phyloP scores from a whole-genome alignment of 2,113 vertebrate species.

The Corvus hawaiiensis region DNA sequence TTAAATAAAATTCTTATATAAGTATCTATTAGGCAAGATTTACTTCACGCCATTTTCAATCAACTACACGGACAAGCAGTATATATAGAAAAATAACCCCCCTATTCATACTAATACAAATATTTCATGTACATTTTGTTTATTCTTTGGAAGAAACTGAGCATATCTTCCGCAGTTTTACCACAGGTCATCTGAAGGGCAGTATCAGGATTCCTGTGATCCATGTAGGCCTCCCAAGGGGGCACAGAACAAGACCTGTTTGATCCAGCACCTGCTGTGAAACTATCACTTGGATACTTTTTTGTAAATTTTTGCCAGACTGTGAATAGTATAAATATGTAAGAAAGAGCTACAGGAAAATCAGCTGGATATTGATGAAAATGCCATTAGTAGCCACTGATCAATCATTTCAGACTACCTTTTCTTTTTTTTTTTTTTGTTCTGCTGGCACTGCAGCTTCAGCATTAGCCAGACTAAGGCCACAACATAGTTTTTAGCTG shows the following conservation, averaged over 20 bases:
- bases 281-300: conserved; percentile 87
- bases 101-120: conserved; percentile 70
- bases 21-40: conserved; percentile 74
- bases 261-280: conserved; percentile 96
- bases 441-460: not conserved
- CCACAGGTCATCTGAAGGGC: conserved; percentile 88
- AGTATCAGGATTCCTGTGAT: conserved; percentile 85
- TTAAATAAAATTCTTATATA: conserved; percentile 69
- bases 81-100: conserved; percentile 68
- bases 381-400: conserved; percentile 53
- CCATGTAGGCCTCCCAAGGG: conserved; percentile 80
- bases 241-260: conserved; percentile 86
- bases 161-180: conserved; percentile 85
- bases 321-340: conserved; percentile 74
- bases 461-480: not conserved
- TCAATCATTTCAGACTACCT: conserved; percentile 39
- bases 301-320: conserved; percentile 77
- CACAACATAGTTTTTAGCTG: not conserved
- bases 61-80: conserved; percentile 59
- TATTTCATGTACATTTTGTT: conserved; percentile 82
- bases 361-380: conserved; percentile 65
- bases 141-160: conserved; percentile 84
- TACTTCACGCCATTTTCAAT: conserved; percentile 71
- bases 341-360: conserved; percentile 69
- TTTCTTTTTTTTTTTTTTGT: not conserved